Evolutionary conservation across 2,113 vertebrate species (phyloP).

Genomic region (Protobothrops flavoviridis): DNA sequence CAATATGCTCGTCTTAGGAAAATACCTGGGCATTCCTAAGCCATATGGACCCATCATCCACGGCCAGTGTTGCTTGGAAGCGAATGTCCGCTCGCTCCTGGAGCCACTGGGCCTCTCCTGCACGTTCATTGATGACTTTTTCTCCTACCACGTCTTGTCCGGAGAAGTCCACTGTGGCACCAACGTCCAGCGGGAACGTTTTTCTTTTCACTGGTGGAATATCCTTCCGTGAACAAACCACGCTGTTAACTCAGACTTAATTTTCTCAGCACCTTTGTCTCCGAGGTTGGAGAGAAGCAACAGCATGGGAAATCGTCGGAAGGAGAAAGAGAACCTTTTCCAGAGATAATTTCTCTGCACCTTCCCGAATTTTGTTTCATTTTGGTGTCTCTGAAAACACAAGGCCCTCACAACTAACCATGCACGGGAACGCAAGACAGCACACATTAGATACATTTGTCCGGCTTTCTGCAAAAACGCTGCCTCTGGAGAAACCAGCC

Average conservation of each 20-base stretch:
- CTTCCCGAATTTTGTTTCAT: not conserved
- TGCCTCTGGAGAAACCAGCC: not conserved
- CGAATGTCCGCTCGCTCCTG: slow-evolving; percentile 74
- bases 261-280: not conserved
- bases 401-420: not conserved
- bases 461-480: not conserved
- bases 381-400: not conserved
- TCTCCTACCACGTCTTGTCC: slow-evolving; percentile 74
- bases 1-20: slow-evolving; percentile 89
- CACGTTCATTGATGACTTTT: slow-evolving; percentile 81
- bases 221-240: slow-evolving; percentile 66
- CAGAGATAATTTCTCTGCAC: not conserved
- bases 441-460: not conserved
- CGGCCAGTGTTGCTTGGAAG: slow-evolving; percentile 81
- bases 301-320: not conserved
- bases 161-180: slow-evolving; percentile 91
- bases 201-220: slow-evolving; percentile 87
- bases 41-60: slow-evolving; percentile 83
- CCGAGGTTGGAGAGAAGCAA: not conserved
- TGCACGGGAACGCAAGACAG: not conserved
- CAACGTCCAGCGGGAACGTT: slow-evolving; percentile 80
- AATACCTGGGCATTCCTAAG: slow-evolving; percentile 86
- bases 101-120: slow-evolving; percentile 81
- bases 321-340: not conserved
- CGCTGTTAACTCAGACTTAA: not conserved